A percentile compares a stretch with the other conserved stretches of the same genome.
These are phyloP conservation scores for Piezodorus guildinii DNA, from an alignment of 1,140 invertebrate genomes.

Conservation along the genomic window DNA sequence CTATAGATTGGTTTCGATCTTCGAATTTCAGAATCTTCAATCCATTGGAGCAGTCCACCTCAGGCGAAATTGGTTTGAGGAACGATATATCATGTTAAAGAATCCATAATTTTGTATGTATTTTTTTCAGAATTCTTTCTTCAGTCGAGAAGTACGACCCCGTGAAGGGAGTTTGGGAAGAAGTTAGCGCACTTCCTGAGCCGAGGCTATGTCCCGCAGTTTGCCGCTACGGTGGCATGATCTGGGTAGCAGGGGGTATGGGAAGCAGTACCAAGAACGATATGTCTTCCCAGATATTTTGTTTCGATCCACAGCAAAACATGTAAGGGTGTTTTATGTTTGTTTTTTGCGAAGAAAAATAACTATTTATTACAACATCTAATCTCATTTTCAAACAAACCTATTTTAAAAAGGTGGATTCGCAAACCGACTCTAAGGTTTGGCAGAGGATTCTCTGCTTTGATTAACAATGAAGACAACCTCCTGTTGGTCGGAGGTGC, in stretches of 20 bases:
- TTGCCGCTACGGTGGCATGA: conserved; percentile 43
- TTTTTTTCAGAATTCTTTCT: conserved; percentile 34
- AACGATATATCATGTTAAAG: no score
- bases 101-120: no score
- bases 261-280: conserved; percentile 38
- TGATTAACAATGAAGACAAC: background rate
- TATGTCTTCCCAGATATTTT: conserved; percentile 43
- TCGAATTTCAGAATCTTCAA: no score
- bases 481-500: background rate
- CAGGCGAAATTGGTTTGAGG: no score
- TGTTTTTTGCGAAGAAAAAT: background rate
- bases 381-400: no score
- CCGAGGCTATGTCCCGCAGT: conserved; percentile 43
- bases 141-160: conserved; percentile 46
- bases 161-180: conserved; percentile 39
- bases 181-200: conserved; percentile 40
- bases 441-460: background rate
- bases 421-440: background rate
- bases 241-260: conserved; percentile 54
- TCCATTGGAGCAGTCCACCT: no score
- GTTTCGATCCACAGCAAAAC: conserved; percentile 45
- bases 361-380: background rate
- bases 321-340: conserved; percentile 37
- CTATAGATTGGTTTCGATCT: no score
- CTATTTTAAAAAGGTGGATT: background rate